Conservation (phyloP, 1,140 invertebrate genomes). For the Drosophila melanogaster region Release_6_plus_ISO1_MT NC_004354.4:17907501-17908000, state of each 20-base stretch:
- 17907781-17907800: constrained; percentile 4
- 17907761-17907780: constrained; percentile 36
- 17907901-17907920: constrained; percentile 45
- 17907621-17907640: background rate
- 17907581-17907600: too few species aligned
- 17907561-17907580: too few species aligned
- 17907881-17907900: background rate
- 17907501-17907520: too few species aligned
- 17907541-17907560: too few species aligned
- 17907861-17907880: constrained; percentile 10
- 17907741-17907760: constrained; percentile 47
- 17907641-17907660: background rate
- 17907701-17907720: constrained; percentile 31
- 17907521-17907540: too few species aligned
- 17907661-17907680: background rate
- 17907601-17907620: background rate
- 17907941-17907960: constrained; percentile 62
- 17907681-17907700: constrained; percentile 11
- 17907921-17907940: constrained; percentile 51
- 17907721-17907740: constrained; percentile 51
- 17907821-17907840: constrained; percentile 27
- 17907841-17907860: constrained; percentile 59
- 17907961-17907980: constrained; percentile 39
- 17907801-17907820: constrained; percentile 16
- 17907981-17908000: constrained; percentile 44